Base-by-base conservation (phyloP, 2,797 vertebrate species). In the Neoniphon sammara region DNA sequence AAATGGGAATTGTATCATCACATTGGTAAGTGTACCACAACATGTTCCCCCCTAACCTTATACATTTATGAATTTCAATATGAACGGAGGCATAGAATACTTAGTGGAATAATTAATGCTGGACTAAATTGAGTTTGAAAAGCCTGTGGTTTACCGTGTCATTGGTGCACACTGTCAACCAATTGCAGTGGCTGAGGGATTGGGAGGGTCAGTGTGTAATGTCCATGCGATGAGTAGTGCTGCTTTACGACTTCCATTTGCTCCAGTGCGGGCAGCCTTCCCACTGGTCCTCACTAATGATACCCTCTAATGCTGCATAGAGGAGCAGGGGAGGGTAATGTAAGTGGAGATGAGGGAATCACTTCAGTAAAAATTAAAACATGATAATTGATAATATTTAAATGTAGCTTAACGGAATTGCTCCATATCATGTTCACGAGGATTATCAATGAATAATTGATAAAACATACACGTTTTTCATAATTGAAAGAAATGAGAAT, bases 231-330 rank as follows among this genome's bases (percentile, higher is more conserved):
- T 91, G 90, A 92, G 90, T 85, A 85, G 83, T 70, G 80, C 87
- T 89, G 87, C 87, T 93, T 93, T 92, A 93, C 84, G 91, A 91
- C 90, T 91, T 93, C 91, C 91, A 93, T 93, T 93, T 93, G 88
- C 89, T 88, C 87, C 82, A 63, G 82, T 72, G 84, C 60, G 77
- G 88, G 89, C 90, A 83, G 84, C 78, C 82, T 88, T 91, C 90
- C 90, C 91, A 87, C 89, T 78, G 88, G 90, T 87, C 85, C 80
- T 82, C 86, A 12, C 87, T 93, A 94, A 93, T 93, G 91, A 92
- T 70, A 69, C 84, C 85, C 87, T 81, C 91, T 92, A 93, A 92
- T 92, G 92, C 87, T 84, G 86, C 88, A 80, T 73, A 84, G 66
- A 86, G 77, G 65, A 90, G 86, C 86, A 87, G 83, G 79, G 75